Conservation (phyloP, 2,797 vertebrate genomes). For the Xenops minutus region DNA sequence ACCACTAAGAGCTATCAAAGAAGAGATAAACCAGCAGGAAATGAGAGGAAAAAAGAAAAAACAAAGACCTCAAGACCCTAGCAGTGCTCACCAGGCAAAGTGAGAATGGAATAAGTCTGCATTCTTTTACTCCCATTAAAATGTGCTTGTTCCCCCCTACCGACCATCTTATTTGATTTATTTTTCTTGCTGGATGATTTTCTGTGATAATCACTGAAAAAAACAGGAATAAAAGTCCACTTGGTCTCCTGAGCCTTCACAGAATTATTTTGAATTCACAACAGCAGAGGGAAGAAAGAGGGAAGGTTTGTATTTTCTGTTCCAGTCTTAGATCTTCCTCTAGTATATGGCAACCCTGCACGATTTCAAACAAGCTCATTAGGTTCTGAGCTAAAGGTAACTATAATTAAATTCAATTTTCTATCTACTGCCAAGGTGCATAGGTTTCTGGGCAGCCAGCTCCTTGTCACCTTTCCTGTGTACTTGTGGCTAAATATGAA, state of each 20-base stretch:
- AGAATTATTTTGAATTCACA: constrained; percentile 27
- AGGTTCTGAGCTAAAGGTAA: constrained; percentile 48
- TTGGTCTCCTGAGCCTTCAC: neutral
- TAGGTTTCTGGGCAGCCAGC: constrained; percentile 51
- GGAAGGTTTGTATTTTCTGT: constrained; percentile 29
- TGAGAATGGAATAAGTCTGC: neutral
- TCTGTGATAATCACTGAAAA: constrained; percentile 28
- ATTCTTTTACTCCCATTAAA: neutral
- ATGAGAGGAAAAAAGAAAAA: neutral
- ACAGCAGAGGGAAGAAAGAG: neutral
- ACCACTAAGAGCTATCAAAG: neutral
- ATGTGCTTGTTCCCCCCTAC: neutral
- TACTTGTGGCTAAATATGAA: constrained; percentile 55
- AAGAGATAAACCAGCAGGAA: neutral
- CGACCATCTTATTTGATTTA: neutral
- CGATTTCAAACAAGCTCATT: constrained; percentile 45
- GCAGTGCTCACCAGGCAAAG: neutral
- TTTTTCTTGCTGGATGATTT: neutral
- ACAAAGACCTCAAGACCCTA: neutral
- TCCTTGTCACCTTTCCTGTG: constrained; percentile 63
- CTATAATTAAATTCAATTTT: constrained; percentile 63
- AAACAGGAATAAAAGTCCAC: constrained; percentile 20
- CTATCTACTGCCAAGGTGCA: constrained; percentile 41
- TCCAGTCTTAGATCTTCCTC: constrained; percentile 6
- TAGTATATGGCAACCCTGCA: neutral